Conservation (phyloP, 2,888 invertebrate species). For the Liodrosophila aerea region DNA sequence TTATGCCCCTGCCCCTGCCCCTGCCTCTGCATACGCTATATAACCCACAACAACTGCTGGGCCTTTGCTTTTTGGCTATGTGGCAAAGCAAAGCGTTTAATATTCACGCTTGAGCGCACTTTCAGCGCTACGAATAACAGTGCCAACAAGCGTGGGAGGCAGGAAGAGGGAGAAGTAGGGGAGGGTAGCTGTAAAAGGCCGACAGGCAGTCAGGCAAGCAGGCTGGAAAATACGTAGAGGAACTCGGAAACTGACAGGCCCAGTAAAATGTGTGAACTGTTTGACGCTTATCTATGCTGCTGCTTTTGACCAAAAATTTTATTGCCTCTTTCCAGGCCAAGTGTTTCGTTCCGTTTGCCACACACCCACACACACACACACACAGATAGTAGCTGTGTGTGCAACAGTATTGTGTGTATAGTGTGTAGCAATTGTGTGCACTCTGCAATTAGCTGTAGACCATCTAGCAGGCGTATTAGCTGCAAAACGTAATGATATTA, state of each 20-base stretch:
- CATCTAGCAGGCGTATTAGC: not conserved
- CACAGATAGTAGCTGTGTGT: not conserved
- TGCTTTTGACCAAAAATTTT: constrained; percentile 75
- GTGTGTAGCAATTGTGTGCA: constrained; percentile 25
- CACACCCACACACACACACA: constrained; percentile 13
- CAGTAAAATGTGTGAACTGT: constrained; percentile 71
- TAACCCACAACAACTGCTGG: not conserved
- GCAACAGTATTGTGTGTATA: constrained; percentile 1
- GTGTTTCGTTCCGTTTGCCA: constrained; percentile 51
- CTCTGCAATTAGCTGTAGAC: constrained; percentile 44
- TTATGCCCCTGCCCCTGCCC: constrained; percentile 18
- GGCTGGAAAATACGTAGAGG: constrained; percentile 7
- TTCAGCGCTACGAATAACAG: constrained; percentile 24
- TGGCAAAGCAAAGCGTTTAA: constrained; percentile 71
- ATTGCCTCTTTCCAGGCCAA: constrained; percentile 76
- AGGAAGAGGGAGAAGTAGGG: not conserved
- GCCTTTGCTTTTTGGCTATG: constrained; percentile 7
- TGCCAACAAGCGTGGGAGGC: not conserved
- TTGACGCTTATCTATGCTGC: constrained; percentile 73
- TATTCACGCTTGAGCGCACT: constrained; percentile 76
- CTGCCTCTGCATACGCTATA: not conserved
- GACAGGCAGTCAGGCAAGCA: too few species aligned
- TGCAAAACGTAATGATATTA: constrained; percentile 57
- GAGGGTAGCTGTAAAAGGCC: not conserved
- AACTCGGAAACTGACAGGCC: constrained; percentile 38